Evolutionary conservation across 2,888 invertebrate genomes (phyloP), one percentile per base, ranked within the genome.

Genomic region (Magallana nippona): DNA sequence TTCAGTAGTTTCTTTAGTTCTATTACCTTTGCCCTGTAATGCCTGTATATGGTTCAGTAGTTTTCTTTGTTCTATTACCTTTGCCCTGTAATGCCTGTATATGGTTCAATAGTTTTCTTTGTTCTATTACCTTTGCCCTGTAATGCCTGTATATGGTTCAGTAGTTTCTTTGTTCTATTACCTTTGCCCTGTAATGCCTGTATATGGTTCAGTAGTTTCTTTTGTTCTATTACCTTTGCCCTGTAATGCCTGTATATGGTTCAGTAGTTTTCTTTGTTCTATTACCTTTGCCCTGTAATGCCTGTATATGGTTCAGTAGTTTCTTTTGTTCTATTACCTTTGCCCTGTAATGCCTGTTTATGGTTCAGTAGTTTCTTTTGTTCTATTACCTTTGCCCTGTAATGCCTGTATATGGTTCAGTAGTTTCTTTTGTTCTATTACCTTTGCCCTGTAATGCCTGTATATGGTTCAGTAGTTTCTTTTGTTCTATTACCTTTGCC

Each of bases 121-220:
- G 32, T 32, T 32, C 32, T 32, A 32, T 32, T 32, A 32, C 32
- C 32, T 32, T 32, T 32, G 32, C 32, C 32, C 32, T 32, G 32
- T 32, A 32, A 32, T 32, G 32, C 32, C 32, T 32, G 32, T 58
- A 91, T 91, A 11, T 92, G 91, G n/a, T 93, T 93, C 82, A 92
- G 91, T 84, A 94, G 93, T 2, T 93, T 92, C 82, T 93, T 93
- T 93, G 93, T 93, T 82, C 94, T 82, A 32, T 78, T 93, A 84
- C 78, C n/a, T n/a, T 60, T 79, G 8, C 32, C 19, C 27, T 32
- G 77, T 44, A 55, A 1, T 17, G 44, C 27, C 55, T 32, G 55
- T 11, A 78, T 27, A 78, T 22, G 55, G 55, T 55, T 55, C 55
- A 55, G n/a, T n/a, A n/a, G n/a, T n/a, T n/a, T n/a, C n/a, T n/a